Conservation (phyloP, 92 coral and sea anemone species). For the Palythoa caribaeorum region DNA sequence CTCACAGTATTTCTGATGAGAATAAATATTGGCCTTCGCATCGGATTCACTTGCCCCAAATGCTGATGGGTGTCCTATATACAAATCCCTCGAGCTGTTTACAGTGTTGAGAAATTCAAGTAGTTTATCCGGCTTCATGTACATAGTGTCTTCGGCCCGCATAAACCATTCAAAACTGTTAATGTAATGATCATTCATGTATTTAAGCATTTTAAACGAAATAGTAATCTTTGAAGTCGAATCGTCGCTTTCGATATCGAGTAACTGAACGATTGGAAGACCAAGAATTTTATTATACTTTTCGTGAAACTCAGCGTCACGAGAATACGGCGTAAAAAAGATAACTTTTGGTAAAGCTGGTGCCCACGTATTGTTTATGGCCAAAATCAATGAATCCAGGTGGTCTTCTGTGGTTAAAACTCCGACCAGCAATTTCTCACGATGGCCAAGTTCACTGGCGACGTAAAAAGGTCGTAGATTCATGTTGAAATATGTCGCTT, state of each 20-base stretch:
- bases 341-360: slow-evolving; percentile 82
- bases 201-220: slow-evolving; percentile 93
- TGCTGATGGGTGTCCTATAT: slow-evolving; percentile 90
- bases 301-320: slow-evolving; percentile 95
- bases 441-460: slow-evolving; percentile 95
- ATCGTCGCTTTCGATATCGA: slow-evolving; percentile 87
- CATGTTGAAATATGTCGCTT: slow-evolving; percentile 84
- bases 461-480: slow-evolving; percentile 93
- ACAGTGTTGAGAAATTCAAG: slow-evolving; percentile 80
- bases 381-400: slow-evolving; percentile 86
- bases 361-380: slow-evolving; percentile 97
- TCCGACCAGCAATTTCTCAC: slow-evolving; percentile 93
- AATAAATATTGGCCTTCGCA: slow-evolving; percentile 65
- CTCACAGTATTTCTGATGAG: slow-evolving; percentile 86
- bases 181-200: slow-evolving; percentile 88
- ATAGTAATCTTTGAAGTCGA: slow-evolving; percentile 78
- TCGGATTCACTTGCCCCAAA: slow-evolving; percentile 52
- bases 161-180: slow-evolving; percentile 96
- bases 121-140: slow-evolving; percentile 83
- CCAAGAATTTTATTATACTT: slow-evolving; percentile 93
- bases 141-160: slow-evolving; percentile 86
- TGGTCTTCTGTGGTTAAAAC: slow-evolving; percentile 87
- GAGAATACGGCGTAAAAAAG: slow-evolving; percentile 89
- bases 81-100: slow-evolving; percentile 86
- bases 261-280: slow-evolving; percentile 87